A percentile compares a stretch with the other conserved stretches of the same genome.
phyloP scores from a whole-genome alignment of 2,113 vertebrate genomes.

The Erythrocercus mccallii region DNA sequence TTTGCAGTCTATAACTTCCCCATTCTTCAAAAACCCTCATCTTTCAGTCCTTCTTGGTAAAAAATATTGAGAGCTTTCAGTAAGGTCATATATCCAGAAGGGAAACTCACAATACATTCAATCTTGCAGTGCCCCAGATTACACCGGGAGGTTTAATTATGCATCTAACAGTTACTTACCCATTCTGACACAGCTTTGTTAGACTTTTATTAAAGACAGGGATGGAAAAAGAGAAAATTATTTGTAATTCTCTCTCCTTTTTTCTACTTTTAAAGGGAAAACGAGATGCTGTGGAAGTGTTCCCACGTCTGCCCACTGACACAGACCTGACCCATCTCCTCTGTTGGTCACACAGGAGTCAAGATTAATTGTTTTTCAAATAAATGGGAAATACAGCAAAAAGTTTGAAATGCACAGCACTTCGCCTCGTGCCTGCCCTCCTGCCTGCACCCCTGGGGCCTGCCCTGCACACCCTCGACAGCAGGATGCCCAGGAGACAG shows the following conservation, averaged over 20 bases:
- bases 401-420: background rate
- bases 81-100: conserved; percentile 40
- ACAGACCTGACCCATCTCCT: background rate
- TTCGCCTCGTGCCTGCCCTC: fast-evolving
- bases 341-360: fast-evolving
- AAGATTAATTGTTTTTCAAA: background rate
- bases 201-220: conserved; percentile 60
- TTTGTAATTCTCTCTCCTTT: conserved; percentile 32
- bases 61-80: conserved; percentile 35
- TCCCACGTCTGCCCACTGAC: background rate
- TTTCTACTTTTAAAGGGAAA: background rate
- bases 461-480: fast-evolving
- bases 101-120: conserved; percentile 37
- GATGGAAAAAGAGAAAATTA: conserved; percentile 28
- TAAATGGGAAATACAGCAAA: background rate
- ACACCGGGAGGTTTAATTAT: conserved; percentile 68
- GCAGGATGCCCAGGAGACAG: background rate
- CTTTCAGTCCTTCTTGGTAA: conserved; percentile 3
- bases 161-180: conserved; percentile 58
- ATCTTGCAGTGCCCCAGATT: conserved; percentile 28
- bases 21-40: background rate
- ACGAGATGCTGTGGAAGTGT: background rate
- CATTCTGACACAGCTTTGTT: conserved; percentile 53
- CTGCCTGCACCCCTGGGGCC: fast-evolving
- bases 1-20: background rate